Percentiles rank a stretch among this genome's conserved stretches.
phyloP scores from a whole-genome alignment of 2,113 vertebrate genomes.

The Uropsilus gracilis region DNA sequence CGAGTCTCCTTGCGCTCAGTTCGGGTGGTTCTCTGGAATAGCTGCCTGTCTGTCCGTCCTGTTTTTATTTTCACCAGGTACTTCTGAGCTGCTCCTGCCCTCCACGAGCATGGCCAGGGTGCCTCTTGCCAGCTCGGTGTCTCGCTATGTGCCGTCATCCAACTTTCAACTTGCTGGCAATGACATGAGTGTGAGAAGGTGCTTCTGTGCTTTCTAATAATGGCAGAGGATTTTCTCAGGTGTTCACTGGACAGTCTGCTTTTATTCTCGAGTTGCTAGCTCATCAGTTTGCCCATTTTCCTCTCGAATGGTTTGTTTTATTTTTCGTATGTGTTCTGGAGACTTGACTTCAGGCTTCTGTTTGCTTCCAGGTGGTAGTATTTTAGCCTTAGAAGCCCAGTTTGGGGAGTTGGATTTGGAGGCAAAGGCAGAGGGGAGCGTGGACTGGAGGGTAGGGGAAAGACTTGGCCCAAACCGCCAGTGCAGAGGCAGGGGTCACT shows the following conservation, averaged over 20 bases:
- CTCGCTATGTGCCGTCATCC: not conserved
- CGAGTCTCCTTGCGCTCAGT: not conserved
- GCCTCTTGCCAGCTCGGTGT: not conserved
- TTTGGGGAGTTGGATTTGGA: not conserved
- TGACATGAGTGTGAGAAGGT: not conserved
- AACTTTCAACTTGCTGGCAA: not conserved
- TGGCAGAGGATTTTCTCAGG: not conserved
- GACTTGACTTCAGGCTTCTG: not conserved
- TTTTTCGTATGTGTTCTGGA: not conserved
- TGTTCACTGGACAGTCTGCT: not conserved
- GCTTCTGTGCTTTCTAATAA: not conserved
- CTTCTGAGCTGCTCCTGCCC: not conserved
- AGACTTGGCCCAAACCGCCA: not conserved
- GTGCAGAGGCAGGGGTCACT: not conserved
- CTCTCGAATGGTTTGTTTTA: not conserved
- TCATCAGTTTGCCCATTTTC: not conserved
- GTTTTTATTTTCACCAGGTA: not conserved
- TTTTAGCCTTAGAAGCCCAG: not conserved
- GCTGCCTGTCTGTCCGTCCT: no score
- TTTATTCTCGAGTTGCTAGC: not conserved
- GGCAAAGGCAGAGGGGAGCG: not conserved
- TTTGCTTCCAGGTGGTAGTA: not conserved
- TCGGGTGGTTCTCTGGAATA: not conserved
- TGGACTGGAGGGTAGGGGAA: not conserved
- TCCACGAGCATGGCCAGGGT: not conserved